Conservation (phyloP, 2,797 vertebrate species). For the Graptemys geographica region DNA sequence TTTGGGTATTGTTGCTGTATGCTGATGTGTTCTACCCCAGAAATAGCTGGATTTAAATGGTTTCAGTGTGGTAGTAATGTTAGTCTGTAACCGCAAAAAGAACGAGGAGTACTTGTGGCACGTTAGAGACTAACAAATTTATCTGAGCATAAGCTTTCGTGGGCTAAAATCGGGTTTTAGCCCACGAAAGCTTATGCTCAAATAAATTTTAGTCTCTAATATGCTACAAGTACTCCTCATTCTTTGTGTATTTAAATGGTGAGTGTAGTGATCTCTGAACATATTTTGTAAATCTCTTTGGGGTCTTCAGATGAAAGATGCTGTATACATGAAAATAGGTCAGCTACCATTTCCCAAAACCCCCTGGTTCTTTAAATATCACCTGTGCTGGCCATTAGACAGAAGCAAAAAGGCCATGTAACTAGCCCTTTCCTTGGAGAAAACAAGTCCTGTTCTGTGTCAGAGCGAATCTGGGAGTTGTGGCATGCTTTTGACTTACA, state of each 20-base stretch:
- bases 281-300: background rate
- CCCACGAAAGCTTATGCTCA: too few species aligned
- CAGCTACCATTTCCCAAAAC: background rate
- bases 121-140: too few species aligned
- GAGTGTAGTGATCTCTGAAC: background rate
- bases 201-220: too few species aligned
- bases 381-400: background rate
- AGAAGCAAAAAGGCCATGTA: background rate
- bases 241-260: too few species aligned
- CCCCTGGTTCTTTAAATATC: too few species aligned
- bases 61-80: too few species aligned
- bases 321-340: background rate
- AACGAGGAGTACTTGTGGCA: too few species aligned
- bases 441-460: background rate
- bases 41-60: background rate
- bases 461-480: background rate
- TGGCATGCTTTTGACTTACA: accelerated
- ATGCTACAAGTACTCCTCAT: too few species aligned
- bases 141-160: too few species aligned
- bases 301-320: background rate
- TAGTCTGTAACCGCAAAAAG: too few species aligned
- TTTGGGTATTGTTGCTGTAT: background rate
- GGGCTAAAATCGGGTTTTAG: too few species aligned
- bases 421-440: background rate
- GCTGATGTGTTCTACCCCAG: background rate